A percentile compares a stretch with the other conserved stretches of the same genome.
phyloP scores from a whole-genome alignment of 2,113 vertebrate species.

The Trinectes maculatus region DNA sequence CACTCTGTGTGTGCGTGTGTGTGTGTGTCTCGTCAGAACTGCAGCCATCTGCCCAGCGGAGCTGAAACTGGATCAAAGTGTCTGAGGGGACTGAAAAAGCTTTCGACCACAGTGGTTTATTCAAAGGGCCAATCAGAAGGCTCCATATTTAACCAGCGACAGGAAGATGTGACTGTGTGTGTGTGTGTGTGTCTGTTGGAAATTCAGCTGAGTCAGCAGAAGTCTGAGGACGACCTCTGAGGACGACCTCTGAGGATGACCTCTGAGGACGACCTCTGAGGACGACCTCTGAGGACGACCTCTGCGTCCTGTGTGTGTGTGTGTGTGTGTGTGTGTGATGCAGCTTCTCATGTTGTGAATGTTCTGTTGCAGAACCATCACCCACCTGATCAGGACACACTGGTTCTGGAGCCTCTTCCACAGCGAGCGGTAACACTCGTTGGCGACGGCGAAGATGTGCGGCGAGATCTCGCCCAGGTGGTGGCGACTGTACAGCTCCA shows the following conservation, averaged over 20 bases:
- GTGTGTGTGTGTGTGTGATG: too few species aligned
- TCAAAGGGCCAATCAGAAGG: slow-evolving; percentile 5
- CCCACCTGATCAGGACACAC: slow-evolving; percentile 98
- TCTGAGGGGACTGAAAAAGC: too few species aligned
- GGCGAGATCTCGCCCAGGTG: slow-evolving; percentile 91
- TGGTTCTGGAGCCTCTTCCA: slow-evolving; percentile 95
- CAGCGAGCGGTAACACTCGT: slow-evolving; percentile 96
- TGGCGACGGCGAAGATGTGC: slow-evolving; percentile 95
- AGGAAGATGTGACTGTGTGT: neutral
- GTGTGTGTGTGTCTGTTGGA: too few species aligned
- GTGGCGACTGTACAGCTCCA: slow-evolving; percentile 89
- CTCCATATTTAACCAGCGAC: neutral
- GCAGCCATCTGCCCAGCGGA: slow-evolving; percentile 39
- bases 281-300: neutral
- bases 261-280: neutral
- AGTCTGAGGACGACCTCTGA: too few species aligned
- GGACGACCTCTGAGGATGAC: neutral
- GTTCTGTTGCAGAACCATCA: neutral
- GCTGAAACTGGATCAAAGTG: slow-evolving; percentile 39
- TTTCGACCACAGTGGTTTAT: neutral
- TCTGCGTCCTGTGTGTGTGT: too few species aligned
- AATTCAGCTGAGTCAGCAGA: neutral
- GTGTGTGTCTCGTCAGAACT: slow-evolving; percentile 48
- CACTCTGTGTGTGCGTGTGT: slow-evolving; percentile 23
- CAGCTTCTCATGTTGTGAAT: too few species aligned